These are phyloP conservation scores for Cheilosia variabilis DNA, from an alignment of 2,888 invertebrate species.

Conservation along the genomic window DNA sequence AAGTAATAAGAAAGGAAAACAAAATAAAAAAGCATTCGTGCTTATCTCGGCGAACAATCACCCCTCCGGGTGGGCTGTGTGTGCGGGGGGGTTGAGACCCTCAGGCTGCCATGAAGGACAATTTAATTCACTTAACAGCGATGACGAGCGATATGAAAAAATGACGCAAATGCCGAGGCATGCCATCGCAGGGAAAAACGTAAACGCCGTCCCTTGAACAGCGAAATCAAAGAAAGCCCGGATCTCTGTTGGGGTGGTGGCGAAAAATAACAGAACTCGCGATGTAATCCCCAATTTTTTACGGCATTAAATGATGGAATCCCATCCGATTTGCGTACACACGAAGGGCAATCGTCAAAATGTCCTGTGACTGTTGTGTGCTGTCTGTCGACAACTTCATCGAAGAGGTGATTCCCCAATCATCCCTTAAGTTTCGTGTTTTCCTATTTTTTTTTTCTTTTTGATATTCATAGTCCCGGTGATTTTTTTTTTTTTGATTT, in stretches of 20 bases:
- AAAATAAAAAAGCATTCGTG: constrained; percentile 20
- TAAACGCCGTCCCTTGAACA: constrained; percentile 21
- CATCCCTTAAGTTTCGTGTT: constrained; percentile 66
- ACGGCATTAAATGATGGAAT: constrained; percentile 75
- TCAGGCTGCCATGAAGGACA: constrained; percentile 65
- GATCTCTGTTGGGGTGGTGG: constrained; percentile 8
- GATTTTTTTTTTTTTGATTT: constrained; percentile 24
- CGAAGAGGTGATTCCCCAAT: constrained; percentile 63
- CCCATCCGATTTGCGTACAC: constrained; percentile 72
- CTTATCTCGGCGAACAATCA: constrained; percentile 59
- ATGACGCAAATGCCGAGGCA: constrained; percentile 36
- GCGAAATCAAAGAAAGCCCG: constrained; percentile 65
- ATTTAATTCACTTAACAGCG: constrained; percentile 75
- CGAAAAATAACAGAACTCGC: constrained; percentile 68
- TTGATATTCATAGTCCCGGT: constrained; percentile 20
- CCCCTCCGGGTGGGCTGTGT: constrained; percentile 35
- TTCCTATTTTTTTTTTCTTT: constrained; percentile 25
- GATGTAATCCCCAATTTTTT: constrained; percentile 75
- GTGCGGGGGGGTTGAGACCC: not conserved
- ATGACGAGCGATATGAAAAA: constrained; percentile 68
- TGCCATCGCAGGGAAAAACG: constrained; percentile 29
- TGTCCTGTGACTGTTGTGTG: constrained; percentile 61
- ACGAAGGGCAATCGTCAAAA: constrained; percentile 69
- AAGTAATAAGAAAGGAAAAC: constrained; percentile 63
- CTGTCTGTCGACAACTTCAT: constrained; percentile 69